Percentiles rank a stretch among this genome's conserved stretches.
phyloP scores from a whole-genome alignment of 2,888 invertebrate species.

The Nemoura dubitans region DNA sequence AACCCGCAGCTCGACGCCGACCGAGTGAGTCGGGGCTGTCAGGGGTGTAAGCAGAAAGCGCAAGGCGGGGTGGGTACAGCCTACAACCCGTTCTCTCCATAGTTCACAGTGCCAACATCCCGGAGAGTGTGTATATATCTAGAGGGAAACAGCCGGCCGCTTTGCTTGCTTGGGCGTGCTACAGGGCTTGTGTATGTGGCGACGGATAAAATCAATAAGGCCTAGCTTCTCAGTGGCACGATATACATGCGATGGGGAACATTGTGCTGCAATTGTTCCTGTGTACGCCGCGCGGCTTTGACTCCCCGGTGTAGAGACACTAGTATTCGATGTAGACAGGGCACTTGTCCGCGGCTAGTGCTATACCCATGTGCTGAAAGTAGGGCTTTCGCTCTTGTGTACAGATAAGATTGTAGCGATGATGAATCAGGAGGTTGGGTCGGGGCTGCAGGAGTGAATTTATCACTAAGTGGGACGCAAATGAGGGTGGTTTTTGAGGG shows the following conservation, averaged over 20 bases:
- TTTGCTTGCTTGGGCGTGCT: constrained; percentile 21
- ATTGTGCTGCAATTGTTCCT: constrained; percentile 46
- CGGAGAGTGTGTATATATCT: no score
- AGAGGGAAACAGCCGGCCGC: background rate
- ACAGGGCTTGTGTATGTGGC: background rate
- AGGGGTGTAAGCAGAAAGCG: background rate
- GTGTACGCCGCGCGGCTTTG: background rate
- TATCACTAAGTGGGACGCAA: background rate
- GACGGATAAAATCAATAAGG: constrained; percentile 50
- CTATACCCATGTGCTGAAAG: background rate
- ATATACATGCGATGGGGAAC: constrained; percentile 38
- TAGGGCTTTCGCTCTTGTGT: no score
- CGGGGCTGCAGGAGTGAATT: background rate
- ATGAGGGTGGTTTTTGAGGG: background rate
- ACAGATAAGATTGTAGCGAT: no score
- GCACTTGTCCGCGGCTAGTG: background rate
- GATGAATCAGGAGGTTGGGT: background rate
- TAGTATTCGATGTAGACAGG: background rate
- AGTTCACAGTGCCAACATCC: no score
- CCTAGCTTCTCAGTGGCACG: constrained; percentile 48
- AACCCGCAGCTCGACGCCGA: background rate
- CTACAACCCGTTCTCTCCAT: background rate
- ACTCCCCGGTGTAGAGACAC: background rate
- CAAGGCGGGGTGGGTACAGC: background rate
- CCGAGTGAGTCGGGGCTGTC: background rate